Evolutionary conservation across 2,797 vertebrate species (phyloP), one percentile per base, ranked within the genome.

Genomic region (Lacerta viridis): DNA sequence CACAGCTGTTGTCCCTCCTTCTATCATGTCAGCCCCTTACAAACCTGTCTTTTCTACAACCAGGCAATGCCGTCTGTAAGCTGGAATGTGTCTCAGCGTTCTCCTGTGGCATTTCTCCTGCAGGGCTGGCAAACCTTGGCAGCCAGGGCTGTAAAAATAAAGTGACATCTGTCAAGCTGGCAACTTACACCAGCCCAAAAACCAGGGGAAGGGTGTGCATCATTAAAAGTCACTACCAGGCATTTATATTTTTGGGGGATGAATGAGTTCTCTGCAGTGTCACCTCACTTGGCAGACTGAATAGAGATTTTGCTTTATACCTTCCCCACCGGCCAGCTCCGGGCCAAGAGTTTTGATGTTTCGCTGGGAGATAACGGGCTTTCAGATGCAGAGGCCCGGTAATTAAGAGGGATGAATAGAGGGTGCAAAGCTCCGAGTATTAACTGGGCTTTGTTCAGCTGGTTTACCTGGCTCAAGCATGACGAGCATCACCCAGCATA

Each of bases 401-500:
- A 0, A 29, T 55, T 36, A 80, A 77, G 27, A 75, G 18, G 89
- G 18, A 72, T 36, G 84, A 82, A 6, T 0, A 23, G 61, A 89
- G 69, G 36, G 72, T 88, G 10, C 80, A 50, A 78, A 88, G 80
- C 87, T 87, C 84, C 39, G 55, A 85, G 90, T 64, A 87, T 86
- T 92, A 79, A 77, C 87, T 76, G 33, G 87, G 69, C 17, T 88
- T 91, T 84, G 87, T 92, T 85, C 83, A 86, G 82, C 15, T 61
- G 74, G 59, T 87, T 89, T 94, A 87, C 88, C 85, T 88, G 80
- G 43, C 76, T 87, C n/a, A 79, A 74, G 84, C 71, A 76, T 71
- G 84, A 93, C 87, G 90, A 93, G 29, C 85, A 61, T 23, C 90
- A 93, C 89, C 91, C 81, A 0, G 0, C 85, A 93, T 20, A 39